Evolutionary conservation across 2,113 vertebrate species (phyloP), one percentile per base, ranked within the genome.

Genomic region (Casuarius casuarius): DNA sequence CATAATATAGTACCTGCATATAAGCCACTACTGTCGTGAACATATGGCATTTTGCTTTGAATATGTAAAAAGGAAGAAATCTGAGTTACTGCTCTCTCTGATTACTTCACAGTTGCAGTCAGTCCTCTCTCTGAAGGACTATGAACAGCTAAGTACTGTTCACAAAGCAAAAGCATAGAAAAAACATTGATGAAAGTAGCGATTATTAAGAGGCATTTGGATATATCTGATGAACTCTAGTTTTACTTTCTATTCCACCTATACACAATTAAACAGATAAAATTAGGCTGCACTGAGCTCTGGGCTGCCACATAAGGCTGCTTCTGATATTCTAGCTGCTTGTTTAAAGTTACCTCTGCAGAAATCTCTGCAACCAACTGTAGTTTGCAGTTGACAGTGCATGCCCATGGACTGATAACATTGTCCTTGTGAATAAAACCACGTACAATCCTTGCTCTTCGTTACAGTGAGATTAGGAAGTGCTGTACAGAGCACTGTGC

Each of bases 151-250:
- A 95, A 96, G 68, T 93, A 76, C 46, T 85, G 89, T 68, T 71
- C 56, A 90, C 49, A 84, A 88, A 84, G 90, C 80, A 25, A 74
- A 94, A 59, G 49, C 13, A 0, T 33, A 83, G 51, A 83, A 72
- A 86, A 91, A 94, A 84, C 46, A 75, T 29, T 40, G 61, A 81
- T 93, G 76, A 95, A 95, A 93, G 33, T 31, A 76, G 28, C 79
- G 19, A 29, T 91, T 93, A 68, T 95, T 96, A 92, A 72, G 80
- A 82, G 92, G 21, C 66, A 56, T 90, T 96, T 89, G 91, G 66
- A 84, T 76, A 62, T 68, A 65, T 65, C 80, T 93, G 83, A 91
- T 84, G 93, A 90, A 92, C 89, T 58, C 38, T 72, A 86, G 15
- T 44, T 93, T 95, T 94, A 51, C 38, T 93, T 92, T 94, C 61